These are phyloP conservation scores for Carollia perspicillata DNA, from an alignment of 2,113 vertebrate species.

Conservation along the genomic window DNA sequence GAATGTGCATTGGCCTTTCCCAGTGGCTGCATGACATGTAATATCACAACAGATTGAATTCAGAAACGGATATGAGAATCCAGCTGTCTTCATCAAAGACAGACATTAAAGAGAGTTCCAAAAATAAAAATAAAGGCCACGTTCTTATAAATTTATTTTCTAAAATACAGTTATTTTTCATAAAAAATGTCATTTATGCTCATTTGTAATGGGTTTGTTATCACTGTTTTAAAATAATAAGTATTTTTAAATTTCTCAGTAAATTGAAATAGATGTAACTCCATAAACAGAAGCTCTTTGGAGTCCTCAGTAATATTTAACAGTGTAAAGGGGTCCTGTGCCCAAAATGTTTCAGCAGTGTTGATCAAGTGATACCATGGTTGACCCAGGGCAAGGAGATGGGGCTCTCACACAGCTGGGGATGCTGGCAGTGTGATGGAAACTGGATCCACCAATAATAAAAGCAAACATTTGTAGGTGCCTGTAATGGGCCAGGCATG, in stretches of 20 bases:
- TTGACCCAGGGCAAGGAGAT: background rate
- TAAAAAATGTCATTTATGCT: background rate
- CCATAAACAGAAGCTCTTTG: background rate
- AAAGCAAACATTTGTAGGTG: background rate
- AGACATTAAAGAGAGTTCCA: background rate
- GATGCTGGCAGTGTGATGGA: background rate
- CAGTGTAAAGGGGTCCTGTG: background rate
- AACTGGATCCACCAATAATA: background rate
- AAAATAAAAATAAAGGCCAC: background rate
- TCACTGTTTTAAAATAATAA: background rate
- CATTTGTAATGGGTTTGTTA: background rate
- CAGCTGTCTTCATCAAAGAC: background rate
- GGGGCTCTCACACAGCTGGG: background rate
- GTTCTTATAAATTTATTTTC: background rate
- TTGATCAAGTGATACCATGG: background rate
- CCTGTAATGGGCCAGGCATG: fast-evolving
- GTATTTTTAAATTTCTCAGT: background rate
- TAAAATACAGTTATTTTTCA: background rate
- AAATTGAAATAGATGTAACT: background rate
- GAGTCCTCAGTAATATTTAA: background rate
- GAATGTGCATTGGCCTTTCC: background rate
- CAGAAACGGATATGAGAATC: background rate
- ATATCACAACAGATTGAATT: background rate
- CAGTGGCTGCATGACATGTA: background rate
- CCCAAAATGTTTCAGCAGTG: background rate